Evolutionary conservation across 2,113 vertebrate genomes (phyloP).

Genomic region (Anthoscopus minutus): DNA sequence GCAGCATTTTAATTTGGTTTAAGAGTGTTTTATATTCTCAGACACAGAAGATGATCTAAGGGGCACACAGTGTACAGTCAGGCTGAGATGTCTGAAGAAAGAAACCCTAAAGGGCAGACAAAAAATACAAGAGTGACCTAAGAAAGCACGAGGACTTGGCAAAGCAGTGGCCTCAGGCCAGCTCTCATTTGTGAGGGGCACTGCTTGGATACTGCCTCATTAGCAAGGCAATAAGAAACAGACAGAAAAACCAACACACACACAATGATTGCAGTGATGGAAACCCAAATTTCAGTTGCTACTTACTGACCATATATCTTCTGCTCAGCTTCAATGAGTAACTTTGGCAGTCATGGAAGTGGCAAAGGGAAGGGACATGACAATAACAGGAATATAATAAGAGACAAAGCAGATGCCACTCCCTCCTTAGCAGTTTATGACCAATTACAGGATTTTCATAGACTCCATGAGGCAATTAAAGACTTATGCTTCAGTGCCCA

Average conservation of each 20-base stretch:
- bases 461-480: conserved; percentile 50
- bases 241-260: not conserved
- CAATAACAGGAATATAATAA: not conserved
- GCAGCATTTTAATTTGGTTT: not conserved
- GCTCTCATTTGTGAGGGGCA: not conserved
- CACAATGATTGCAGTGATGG: not conserved
- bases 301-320: not conserved
- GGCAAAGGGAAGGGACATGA: not conserved
- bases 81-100: not conserved
- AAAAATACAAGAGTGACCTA: not conserved
- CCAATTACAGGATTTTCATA: conserved; percentile 2
- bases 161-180: not conserved
- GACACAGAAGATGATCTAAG: not conserved
- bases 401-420: not conserved
- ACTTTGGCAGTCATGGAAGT: not conserved
- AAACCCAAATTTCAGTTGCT: not conserved
- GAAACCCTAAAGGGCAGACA: not conserved
- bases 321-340: not conserved
- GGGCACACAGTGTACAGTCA: not conserved
- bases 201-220: not conserved
- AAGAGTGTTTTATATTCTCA: not conserved
- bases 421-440: not conserved
- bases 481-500: conserved; percentile 37
- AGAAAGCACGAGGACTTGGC: not conserved
- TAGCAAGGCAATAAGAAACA: not conserved